Base-by-base conservation (phyloP, 2,888 invertebrate species). In the Abrostola triplasia region DNA sequence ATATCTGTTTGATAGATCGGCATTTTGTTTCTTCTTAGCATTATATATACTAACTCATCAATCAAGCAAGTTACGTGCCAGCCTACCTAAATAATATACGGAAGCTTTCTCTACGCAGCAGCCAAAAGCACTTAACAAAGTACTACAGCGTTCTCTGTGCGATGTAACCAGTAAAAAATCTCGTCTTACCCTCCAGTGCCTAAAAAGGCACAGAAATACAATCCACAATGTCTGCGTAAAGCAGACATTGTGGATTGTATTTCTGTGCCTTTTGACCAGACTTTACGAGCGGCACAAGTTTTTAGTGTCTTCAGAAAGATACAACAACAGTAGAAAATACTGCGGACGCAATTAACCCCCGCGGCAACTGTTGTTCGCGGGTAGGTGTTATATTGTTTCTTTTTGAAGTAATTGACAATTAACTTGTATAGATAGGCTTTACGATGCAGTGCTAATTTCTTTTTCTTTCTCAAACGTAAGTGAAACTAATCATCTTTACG, bases 261-360 rank as follows among this genome's bases (percentile, higher is more conserved):
- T 80, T 71, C 59, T 67, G 69, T 67, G 62, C 54, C 65, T 64
- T 73, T 72, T 73, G 76, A 71, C 73, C 67, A 61, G 80, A 80
- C 69, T 85, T 85, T 84, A 86, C 83, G 82, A 79, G 68, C 70
- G 77, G 73, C 73, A 13, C 44, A 81, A 82, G 77, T 82, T 87
- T 86, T 85, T 84, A 84, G 78, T 82, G 77, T 77, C 78, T 82
- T 76, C 69, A 69, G 70, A 76, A 78, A 76, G 82, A 80, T 82
- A 81, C 75, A 79, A 77, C 68, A 77, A 78, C 73, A 76, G 70
- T 77, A 76, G 40, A 54, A 79, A 77, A 84, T 80, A 79, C 77
- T 68, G 80, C 76, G 76, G 75, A 77, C 81, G 81, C 83, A 87
- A 88, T 88, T 85, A 88, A 83, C 84, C 77, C 74, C 66, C 71